These are phyloP conservation scores for Dynastes grantii DNA, from an alignment of 2,888 invertebrate species.

Conservation along the genomic window DNA sequence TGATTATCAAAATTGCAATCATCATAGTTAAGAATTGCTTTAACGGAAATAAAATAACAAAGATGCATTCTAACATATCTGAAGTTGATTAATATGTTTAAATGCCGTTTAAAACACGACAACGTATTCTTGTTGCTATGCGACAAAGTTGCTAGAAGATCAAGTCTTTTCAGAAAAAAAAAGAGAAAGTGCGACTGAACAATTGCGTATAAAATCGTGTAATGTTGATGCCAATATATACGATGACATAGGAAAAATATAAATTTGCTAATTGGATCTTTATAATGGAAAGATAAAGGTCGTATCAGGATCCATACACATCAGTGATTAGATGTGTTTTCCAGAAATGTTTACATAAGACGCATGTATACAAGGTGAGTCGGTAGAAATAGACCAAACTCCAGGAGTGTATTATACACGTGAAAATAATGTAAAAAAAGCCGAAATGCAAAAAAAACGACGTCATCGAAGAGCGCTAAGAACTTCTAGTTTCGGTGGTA, in stretches of 20 bases:
- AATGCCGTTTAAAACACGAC: background rate
- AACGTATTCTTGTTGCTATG: conserved; percentile 24
- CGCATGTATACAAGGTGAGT: no score
- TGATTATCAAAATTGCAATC: no score
- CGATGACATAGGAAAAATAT: no score
- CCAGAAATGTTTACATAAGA: no score
- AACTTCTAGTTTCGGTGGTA: no score
- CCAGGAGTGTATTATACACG: no score
- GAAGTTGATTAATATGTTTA: background rate
- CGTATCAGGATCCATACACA: background rate
- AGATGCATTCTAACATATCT: background rate
- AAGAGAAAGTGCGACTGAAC: conserved; percentile 29
- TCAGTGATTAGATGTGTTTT: background rate
- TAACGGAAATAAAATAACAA: no score
- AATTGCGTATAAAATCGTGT: background rate
- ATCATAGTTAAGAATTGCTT: no score
- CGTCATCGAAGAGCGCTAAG: no score
- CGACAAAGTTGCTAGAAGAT: conserved; percentile 12
- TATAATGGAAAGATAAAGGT: background rate
- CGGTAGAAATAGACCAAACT: no score
- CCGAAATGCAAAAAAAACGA: no score
- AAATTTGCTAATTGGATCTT: conserved; percentile 1
- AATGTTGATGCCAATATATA: background rate
- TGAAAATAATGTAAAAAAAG: no score
- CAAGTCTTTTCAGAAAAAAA: conserved; percentile 20